These are phyloP conservation scores for Drosophila atripex DNA, from an alignment of 2,888 invertebrate species.

Conservation along the genomic window DNA sequence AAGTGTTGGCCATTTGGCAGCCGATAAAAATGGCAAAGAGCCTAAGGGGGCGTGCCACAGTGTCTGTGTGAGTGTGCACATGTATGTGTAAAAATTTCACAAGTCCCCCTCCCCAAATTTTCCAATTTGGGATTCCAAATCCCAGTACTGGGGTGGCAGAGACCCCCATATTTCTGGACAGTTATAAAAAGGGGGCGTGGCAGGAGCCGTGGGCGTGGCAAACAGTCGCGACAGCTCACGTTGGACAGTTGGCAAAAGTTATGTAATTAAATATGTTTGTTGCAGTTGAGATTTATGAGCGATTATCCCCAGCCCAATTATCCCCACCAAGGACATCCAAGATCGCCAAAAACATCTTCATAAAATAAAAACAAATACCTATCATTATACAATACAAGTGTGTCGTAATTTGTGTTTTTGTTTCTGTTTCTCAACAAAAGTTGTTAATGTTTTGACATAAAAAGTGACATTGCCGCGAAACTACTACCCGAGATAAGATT, in stretches of 20 bases:
- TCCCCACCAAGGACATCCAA: background rate
- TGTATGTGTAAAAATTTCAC: slow-evolving; percentile 56
- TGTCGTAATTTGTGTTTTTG: slow-evolving; percentile 10
- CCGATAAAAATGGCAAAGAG: slow-evolving; percentile 66
- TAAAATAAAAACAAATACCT: background rate
- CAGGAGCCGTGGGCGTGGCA: background rate
- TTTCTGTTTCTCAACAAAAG: background rate
- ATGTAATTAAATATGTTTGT: slow-evolving; percentile 66
- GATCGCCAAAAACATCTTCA: background rate
- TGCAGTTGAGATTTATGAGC: slow-evolving; percentile 62
- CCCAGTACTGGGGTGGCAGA: background rate
- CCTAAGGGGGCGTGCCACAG: slow-evolving; percentile 36
- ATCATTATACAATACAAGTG: background rate
- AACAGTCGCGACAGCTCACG: slow-evolving; percentile 5
- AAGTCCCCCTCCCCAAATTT: background rate
- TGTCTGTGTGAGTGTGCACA: slow-evolving; percentile 11
- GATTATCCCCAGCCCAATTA: slow-evolving; percentile 22
- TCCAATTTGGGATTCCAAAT: too few species aligned
- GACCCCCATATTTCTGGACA: slow-evolving; percentile 22
- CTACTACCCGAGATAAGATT: background rate
- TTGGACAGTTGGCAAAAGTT: slow-evolving; percentile 53
- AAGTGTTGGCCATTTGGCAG: slow-evolving; percentile 67
- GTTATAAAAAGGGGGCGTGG: background rate
- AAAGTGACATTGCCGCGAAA: background rate
- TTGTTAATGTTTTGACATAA: slow-evolving; percentile 1